Conservation (phyloP, 2,888 invertebrate genomes). For the Drosophila demipolita region DNA sequence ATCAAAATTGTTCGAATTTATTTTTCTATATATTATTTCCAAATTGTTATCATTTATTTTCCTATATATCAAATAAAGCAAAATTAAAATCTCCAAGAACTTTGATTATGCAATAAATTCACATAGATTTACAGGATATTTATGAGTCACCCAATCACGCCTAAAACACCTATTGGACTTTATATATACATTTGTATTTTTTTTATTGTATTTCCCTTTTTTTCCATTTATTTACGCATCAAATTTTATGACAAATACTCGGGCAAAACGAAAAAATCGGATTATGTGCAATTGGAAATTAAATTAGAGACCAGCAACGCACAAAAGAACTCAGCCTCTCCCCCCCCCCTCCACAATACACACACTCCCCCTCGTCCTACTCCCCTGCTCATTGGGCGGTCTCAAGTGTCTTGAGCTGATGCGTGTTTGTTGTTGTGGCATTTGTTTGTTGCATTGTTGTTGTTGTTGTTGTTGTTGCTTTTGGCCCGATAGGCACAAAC, state of each 20-base stretch:
- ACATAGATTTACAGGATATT: conserved; percentile 12
- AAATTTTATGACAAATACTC: conserved; percentile 76
- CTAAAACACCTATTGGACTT: not conserved
- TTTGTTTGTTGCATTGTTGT: conserved; percentile 17
- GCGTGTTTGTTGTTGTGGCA: conserved; percentile 30
- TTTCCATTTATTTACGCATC: conserved; percentile 70
- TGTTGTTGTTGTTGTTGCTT: conserved; percentile 5
- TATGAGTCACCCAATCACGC: not conserved
- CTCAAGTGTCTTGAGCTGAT: conserved; percentile 65
- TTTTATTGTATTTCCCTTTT: not conserved
- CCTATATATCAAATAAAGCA: too few species aligned
- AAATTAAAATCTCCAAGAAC: not conserved
- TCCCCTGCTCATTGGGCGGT: conserved; percentile 40
- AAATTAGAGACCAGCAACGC: conserved; percentile 63
- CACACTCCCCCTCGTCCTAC: not conserved
- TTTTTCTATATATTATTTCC: accelerated
- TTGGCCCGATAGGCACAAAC: conserved; percentile 51
- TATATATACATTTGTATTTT: not conserved
- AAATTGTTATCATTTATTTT: not conserved
- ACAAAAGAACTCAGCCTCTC: conserved; percentile 29
- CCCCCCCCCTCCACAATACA: not conserved
- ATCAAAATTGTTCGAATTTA: not conserved
- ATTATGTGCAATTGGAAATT: conserved; percentile 79
- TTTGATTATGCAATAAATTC: not conserved
- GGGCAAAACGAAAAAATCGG: conserved; percentile 46